Base-by-base conservation (phyloP, 2,888 invertebrate genomes). In the Graphium colonna region DNA sequence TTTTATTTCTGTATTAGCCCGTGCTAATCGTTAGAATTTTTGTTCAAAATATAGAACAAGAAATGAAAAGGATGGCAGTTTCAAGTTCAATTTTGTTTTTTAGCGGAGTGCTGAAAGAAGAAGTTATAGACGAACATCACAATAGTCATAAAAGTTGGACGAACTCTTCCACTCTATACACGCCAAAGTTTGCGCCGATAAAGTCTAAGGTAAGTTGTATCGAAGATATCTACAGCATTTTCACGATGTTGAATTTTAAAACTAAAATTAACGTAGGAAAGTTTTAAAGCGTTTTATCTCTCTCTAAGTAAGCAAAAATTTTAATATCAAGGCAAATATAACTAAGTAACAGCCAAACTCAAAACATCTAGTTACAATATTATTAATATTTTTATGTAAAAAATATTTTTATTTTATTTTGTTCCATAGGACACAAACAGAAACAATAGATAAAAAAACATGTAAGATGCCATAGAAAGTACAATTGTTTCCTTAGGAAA, bases 101-200 rank as follows among this genome's bases (percentile, higher is more conserved):
- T 71, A 88, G 88, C 45, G 88, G 88, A 15, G 79, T 85, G 9
- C 60, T 89, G 41, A 88, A 87, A 61, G 75, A 84, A 71, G 78
- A 85, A 67, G 59, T 84, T 26, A 61, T 80, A 41, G 68, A 70
- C 52, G 62, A 64, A 28, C 64, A 63, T 16, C 62, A 66, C 56
- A 58, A 58, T 68, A 77, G 71, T 74, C 74, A 70, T 54, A 49
- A 59, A 57, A 59, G 58, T 60, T 66, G 63, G 63, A 57, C 48
- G 17, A 65, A 65, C 50, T 56, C 51, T 46, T 62, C 61, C 33
- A 40, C 62, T 17, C 63, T 54, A 12, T 41, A 56, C 26, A 57
- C 57, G 40, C 75, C 75, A 36, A 75, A 69, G 60, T 88, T 88
- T 63, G 70, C 67, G n/a, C 68, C 88, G 4, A 87, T 89, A 52